These are phyloP conservation scores for Brachypterus glaber DNA, from an alignment of 2,888 invertebrate genomes.

Conservation along the genomic window DNA sequence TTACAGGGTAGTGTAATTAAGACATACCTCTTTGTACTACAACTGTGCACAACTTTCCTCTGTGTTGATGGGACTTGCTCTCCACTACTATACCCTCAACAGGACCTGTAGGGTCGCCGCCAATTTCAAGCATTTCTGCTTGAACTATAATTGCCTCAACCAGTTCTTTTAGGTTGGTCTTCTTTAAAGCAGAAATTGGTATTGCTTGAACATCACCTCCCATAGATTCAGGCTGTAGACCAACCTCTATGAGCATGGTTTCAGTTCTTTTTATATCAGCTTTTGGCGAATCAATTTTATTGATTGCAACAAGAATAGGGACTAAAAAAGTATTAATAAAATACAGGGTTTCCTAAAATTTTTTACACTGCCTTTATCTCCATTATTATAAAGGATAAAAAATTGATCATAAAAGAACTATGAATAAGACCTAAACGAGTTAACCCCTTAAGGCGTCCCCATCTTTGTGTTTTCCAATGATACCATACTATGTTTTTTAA, in stretches of 20 bases:
- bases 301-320: constrained; percentile 92
- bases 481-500: no score
- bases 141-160: constrained; percentile 76
- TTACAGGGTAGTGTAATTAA: neutral
- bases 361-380: no score
- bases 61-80: constrained; percentile 57
- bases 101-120: constrained; percentile 70
- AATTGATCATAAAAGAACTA: no score
- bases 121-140: constrained; percentile 80
- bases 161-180: constrained; percentile 64
- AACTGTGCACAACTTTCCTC: constrained; percentile 74
- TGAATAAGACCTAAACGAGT: no score
- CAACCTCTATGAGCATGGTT: constrained; percentile 63
- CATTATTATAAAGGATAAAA: no score
- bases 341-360: no score
- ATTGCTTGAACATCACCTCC: constrained; percentile 92
- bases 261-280: constrained; percentile 80
- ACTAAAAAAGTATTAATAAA: constrained; percentile 49
- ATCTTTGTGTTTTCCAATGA: no score
- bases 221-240: constrained; percentile 72
- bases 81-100: constrained; percentile 90
- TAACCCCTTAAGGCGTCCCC: no score
- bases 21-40: constrained; percentile 58
- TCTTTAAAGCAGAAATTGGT: constrained; percentile 82
- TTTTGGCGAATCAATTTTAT: constrained; percentile 92